Conservation (phyloP, 2,888 invertebrate species). For the Drosophila meridionalis region DNA sequence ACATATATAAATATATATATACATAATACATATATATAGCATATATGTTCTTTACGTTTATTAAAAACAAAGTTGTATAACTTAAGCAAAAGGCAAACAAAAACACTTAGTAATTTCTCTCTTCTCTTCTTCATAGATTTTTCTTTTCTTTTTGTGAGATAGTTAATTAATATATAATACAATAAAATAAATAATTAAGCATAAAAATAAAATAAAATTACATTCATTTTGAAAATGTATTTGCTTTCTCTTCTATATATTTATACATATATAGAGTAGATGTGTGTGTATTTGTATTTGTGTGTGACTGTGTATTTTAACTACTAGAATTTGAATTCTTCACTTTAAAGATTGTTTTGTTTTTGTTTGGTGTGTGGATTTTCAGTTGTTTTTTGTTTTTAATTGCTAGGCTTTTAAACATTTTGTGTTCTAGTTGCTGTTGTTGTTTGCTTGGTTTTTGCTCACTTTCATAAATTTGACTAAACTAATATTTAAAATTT, state of each 20-base stretch:
- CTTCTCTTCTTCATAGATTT: constrained; percentile 43
- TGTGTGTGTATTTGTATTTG: constrained; percentile 11
- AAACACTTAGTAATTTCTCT: constrained; percentile 46
- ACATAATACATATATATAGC: constrained; percentile 16
- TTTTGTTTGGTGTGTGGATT: constrained; percentile 38
- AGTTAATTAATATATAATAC: constrained; percentile 76
- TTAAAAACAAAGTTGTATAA: constrained; percentile 71
- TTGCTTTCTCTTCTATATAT: constrained; percentile 29
- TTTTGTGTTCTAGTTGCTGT: constrained; percentile 55
- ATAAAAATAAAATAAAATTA: constrained; percentile 72
- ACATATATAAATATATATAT: constrained; percentile 11
- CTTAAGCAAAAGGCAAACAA: constrained; percentile 73
- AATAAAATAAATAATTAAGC: constrained; percentile 78
- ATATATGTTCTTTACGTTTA: constrained; percentile 52
- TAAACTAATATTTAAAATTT: constrained; percentile 80
- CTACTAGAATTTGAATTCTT: constrained; percentile 57
- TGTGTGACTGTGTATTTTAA: constrained; percentile 25
- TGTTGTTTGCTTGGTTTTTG: constrained; percentile 42
- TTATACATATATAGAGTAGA: constrained; percentile 13
- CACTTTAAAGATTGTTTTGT: constrained; percentile 38
- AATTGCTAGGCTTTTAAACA: constrained; percentile 54
- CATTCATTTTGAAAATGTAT: constrained; percentile 53
- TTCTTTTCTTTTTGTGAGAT: constrained; percentile 56
- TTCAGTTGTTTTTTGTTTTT: constrained; percentile 7
- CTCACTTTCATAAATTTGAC: constrained; percentile 68